These are phyloP conservation scores for Drosophila nikananu DNA, from an alignment of 1,140 invertebrate genomes.

Conservation along the genomic window DNA sequence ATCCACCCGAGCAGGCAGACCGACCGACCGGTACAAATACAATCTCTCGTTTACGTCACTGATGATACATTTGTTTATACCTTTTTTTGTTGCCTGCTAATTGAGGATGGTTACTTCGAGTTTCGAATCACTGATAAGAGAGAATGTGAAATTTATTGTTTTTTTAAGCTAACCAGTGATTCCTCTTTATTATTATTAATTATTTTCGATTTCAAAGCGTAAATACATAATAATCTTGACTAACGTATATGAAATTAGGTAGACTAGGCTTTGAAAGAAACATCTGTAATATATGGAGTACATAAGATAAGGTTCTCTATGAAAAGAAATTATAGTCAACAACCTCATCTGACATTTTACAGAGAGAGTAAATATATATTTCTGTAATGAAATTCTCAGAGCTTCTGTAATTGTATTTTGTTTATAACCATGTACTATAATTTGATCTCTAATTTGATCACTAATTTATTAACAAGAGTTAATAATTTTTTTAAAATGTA, in stretches of 20 bases:
- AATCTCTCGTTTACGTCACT: slow-evolving; percentile 21
- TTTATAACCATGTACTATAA: no score
- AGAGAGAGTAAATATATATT: no score
- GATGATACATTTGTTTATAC: slow-evolving; percentile 27
- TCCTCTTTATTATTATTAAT: not conserved
- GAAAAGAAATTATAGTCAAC: no score
- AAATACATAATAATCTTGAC: not conserved
- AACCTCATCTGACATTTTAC: no score
- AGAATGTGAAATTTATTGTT: not conserved
- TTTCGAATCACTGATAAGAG: not conserved
- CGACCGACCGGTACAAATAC: not conserved
- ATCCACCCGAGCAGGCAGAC: slow-evolving; percentile 6
- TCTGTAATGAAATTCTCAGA: no score
- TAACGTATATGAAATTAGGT: no score
- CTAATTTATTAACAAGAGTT: not conserved
- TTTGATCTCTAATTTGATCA: no score
- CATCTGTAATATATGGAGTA: no score
- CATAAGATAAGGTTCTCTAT: no score
- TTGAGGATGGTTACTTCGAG: not conserved
- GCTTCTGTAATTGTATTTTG: no score
- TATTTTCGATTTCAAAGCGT: not conserved
- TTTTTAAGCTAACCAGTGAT: no score
- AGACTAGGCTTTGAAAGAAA: no score
- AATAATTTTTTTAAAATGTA: not conserved
- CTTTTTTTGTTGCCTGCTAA: not conserved